phyloP scores from a whole-genome alignment of 2,113 vertebrate species.

The Semicossyphus pulcher region DNA sequence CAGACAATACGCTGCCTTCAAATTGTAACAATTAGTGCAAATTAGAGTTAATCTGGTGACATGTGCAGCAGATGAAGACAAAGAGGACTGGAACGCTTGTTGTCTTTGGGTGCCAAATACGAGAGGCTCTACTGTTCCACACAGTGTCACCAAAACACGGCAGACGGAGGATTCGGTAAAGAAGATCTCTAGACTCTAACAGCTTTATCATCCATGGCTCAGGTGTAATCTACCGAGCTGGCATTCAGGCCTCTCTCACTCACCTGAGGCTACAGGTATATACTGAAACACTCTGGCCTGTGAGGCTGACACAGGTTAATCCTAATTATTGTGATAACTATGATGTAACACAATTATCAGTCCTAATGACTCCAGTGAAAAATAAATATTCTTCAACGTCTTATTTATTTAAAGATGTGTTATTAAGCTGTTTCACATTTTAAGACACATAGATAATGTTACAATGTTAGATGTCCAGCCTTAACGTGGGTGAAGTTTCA shows the following conservation, averaged over 20 bases:
- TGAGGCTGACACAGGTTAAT: not conserved
- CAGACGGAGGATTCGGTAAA: not conserved
- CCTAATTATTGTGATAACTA: constrained; percentile 16
- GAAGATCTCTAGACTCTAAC: not conserved
- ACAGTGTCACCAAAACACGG: constrained; percentile 15
- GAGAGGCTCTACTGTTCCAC: constrained; percentile 21
- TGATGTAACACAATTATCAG: constrained; percentile 25
- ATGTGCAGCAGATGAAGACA: constrained; percentile 29
- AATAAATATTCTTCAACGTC: too few relatives aligned
- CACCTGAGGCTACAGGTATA: constrained; percentile 12
- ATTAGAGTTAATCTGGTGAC: constrained; percentile 48
- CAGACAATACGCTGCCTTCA: constrained; percentile 33
- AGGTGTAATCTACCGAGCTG: constrained; percentile 22
- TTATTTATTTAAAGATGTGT: too few relatives aligned
- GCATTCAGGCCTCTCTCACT: not conserved
- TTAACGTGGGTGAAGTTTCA: too few relatives aligned
- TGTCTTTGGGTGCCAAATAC: constrained; percentile 34
- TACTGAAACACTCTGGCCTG: constrained; percentile 29
- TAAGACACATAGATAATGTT: too few relatives aligned
- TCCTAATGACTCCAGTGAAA: not conserved
- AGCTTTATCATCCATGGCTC: constrained; percentile 13
- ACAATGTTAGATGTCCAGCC: too few relatives aligned
- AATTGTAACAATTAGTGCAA: constrained; percentile 45
- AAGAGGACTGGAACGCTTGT: constrained; percentile 17
- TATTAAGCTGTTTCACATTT: too few relatives aligned